Evolutionary conservation across 1,140 invertebrate species (phyloP).

Genomic region (Dicyema japonicum): DNA sequence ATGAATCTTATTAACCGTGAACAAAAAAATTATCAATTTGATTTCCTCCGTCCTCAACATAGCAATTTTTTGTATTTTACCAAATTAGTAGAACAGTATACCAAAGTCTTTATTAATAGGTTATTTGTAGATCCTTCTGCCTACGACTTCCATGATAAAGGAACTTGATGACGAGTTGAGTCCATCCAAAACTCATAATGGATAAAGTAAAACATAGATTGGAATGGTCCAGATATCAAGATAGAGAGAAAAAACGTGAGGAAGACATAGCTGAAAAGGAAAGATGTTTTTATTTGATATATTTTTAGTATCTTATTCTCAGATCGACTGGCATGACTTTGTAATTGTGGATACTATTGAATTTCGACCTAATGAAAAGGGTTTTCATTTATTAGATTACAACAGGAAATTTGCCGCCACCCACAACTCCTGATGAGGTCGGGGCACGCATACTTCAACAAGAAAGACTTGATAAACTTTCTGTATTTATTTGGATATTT

Average conservation of each 20-base stretch:
- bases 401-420: slow-evolving; percentile 41
- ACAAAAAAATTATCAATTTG: slow-evolving; percentile 88
- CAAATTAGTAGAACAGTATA: slow-evolving; percentile 82
- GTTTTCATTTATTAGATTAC: background rate
- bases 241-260: slow-evolving; percentile 52
- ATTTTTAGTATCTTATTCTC: slow-evolving; percentile 49
- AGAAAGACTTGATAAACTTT: slow-evolving; percentile 19
- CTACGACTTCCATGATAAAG: slow-evolving; percentile 47
- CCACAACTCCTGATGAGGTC: slow-evolving; percentile 77
- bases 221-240: slow-evolving; percentile 74
- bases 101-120: slow-evolving; percentile 29
- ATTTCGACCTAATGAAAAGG: slow-evolving; percentile 26
- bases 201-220: slow-evolving; percentile 68
- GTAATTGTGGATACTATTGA: slow-evolving; percentile 97
- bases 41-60: slow-evolving; percentile 84
- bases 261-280: slow-evolving; percentile 75
- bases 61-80: slow-evolving; percentile 94
- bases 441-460: slow-evolving; percentile 64
- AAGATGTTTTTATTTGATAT: slow-evolving; percentile 24
- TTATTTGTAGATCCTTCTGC: slow-evolving; percentile 37
- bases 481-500: slow-evolving; percentile 7
- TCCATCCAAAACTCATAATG: slow-evolving; percentile 26
- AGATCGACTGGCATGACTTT: slow-evolving; percentile 99
- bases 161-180: slow-evolving; percentile 31
- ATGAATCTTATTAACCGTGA: slow-evolving; percentile 92